Evolutionary conservation across 2,888 invertebrate genomes (phyloP).

Genomic region (Ennomos erosarius): DNA sequence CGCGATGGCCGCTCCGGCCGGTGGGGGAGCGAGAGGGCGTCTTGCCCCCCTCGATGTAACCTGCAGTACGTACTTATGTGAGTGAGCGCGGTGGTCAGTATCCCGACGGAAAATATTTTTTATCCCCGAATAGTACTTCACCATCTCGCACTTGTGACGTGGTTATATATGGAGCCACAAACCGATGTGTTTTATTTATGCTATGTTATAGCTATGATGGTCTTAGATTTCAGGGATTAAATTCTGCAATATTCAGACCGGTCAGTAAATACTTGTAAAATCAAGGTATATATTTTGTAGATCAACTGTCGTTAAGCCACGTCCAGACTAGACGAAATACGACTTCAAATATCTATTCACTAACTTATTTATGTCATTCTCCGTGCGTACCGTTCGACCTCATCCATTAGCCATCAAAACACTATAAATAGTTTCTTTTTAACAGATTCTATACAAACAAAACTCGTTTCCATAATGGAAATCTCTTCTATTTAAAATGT

Average conservation of each 20-base stretch:
- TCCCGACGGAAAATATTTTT: slow-evolving; percentile 13
- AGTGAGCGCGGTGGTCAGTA: slow-evolving; percentile 32
- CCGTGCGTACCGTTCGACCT: slow-evolving; percentile 17
- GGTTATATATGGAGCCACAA: too few species aligned
- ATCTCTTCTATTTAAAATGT: slow-evolving; percentile 31
- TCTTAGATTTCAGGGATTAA: too few species aligned
- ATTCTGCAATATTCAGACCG: too few species aligned
- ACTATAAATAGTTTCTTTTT: slow-evolving; percentile 22
- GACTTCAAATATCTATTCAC: not conserved
- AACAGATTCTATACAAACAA: slow-evolving; percentile 10
- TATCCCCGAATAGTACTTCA: slow-evolving; percentile 2
- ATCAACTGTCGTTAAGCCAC: too few species aligned
- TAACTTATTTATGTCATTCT: slow-evolving; percentile 21
- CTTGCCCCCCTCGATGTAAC: slow-evolving; percentile 35
- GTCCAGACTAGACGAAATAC: not conserved
- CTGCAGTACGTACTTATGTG: slow-evolving; percentile 38
- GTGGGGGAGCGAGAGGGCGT: slow-evolving; percentile 27
- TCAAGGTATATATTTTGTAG: too few species aligned
- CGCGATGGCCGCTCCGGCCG: slow-evolving; percentile 31
- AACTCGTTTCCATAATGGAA: slow-evolving; percentile 32
- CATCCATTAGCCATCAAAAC: slow-evolving; percentile 21
- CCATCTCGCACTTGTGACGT: too few species aligned
- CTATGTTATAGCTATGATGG: too few species aligned
- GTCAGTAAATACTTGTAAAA: slow-evolving; percentile 1
- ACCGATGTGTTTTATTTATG: too few species aligned